A percentile compares a stretch with the other conserved stretches of the same genome.
These are phyloP conservation scores for Chaunax sp. DNA, from an alignment of 2,797 vertebrate species.

Conservation along the genomic window DNA sequence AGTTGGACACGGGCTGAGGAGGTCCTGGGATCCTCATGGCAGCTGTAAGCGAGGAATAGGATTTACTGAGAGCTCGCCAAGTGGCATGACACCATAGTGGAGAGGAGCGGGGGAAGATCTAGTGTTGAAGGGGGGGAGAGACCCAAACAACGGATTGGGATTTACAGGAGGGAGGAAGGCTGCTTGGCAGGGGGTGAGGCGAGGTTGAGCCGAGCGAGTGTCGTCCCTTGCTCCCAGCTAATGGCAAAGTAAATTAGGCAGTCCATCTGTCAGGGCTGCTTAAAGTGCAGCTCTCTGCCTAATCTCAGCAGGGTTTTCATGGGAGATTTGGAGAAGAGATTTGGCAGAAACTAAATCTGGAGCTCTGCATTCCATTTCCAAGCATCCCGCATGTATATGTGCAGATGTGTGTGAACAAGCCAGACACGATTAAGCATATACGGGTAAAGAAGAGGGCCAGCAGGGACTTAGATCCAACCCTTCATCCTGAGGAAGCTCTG, in stretches of 20 bases:
- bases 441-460: conserved; percentile 24
- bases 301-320: conserved; percentile 75
- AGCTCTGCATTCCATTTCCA: conserved; percentile 52
- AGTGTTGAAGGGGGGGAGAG: not conserved
- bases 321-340: conserved; percentile 73
- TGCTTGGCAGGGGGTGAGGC: conserved; percentile 32
- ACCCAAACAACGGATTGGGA: conserved; percentile 44
- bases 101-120: conserved; percentile 22
- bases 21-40: conserved; percentile 25
- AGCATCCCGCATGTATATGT: conserved; percentile 23
- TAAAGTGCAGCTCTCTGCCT: conserved; percentile 69
- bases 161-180: conserved; percentile 46
- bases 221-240: conserved; percentile 67
- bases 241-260: conserved; percentile 81
- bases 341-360: conserved; percentile 71
- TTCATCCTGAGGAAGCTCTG: conserved; percentile 10
- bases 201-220: conserved; percentile 40
- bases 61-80: conserved; percentile 46
- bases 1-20: conserved; percentile 35
- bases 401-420: conserved; percentile 8
- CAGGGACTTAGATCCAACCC: conserved; percentile 41
- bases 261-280: conserved; percentile 80
- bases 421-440: conserved; percentile 18
- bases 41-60: conserved; percentile 42
- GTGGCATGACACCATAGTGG: conserved; percentile 19